Conservation (phyloP, 2,113 vertebrate genomes). For the Oncorhynchus tshawytscha region DNA sequence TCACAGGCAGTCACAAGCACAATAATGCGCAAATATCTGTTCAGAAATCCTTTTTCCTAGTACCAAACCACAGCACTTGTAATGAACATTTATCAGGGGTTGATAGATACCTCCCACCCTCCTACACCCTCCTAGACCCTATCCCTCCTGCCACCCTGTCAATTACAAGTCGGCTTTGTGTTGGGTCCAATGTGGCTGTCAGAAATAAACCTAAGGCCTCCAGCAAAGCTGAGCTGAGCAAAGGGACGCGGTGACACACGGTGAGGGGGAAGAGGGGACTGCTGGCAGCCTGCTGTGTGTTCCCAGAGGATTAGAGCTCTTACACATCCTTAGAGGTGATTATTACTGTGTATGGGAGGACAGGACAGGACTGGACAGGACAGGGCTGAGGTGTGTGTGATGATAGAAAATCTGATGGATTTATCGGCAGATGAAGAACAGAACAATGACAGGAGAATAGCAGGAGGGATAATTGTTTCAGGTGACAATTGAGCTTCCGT, state of each 20-base stretch:
- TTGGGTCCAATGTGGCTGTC: slow-evolving; percentile 37
- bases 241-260: not conserved
- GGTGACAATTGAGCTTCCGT: not conserved
- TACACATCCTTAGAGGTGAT: slow-evolving; percentile 43
- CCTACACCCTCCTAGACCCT: not conserved
- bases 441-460: not conserved
- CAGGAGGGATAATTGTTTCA: not conserved
- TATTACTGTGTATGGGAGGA: slow-evolving; percentile 29
- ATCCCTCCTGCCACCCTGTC: slow-evolving; percentile 11
- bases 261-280: not conserved
- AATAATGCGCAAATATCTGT: not conserved
- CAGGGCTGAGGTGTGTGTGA: not conserved
- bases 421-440: not conserved
- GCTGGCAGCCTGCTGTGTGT: slow-evolving; percentile 22
- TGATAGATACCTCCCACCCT: slow-evolving; percentile 13
- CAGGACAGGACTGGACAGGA: not conserved
- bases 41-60: not conserved
- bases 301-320: slow-evolving; percentile 39
- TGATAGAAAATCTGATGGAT: not conserved
- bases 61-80: not conserved
- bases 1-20: not conserved
- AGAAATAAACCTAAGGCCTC: slow-evolving; percentile 49
- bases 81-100: not conserved
- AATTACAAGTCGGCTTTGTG: slow-evolving; percentile 33
- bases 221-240: slow-evolving; percentile 18